A percentile compares a stretch with the other conserved stretches of the same genome.
Conservation (phyloP, 2,888 invertebrate genomes). For the Parnassius glacialis region DNA sequence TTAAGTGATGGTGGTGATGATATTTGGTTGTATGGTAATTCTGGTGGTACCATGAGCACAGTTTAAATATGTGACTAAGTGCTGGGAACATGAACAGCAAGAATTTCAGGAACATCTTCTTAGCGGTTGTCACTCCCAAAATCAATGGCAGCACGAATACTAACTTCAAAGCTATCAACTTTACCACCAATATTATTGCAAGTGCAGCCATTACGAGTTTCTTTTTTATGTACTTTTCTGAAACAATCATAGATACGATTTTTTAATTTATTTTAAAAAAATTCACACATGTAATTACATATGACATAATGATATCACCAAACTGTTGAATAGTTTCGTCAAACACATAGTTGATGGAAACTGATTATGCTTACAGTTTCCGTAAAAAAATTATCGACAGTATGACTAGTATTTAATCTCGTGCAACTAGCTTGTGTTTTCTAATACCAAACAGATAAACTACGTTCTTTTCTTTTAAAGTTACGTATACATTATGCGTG, state of each 20-base stretch:
- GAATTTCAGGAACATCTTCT: constrained; percentile 90
- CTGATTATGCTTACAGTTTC: too few species aligned
- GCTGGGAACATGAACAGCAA: constrained; percentile 91
- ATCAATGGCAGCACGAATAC: constrained; percentile 89
- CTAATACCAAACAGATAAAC: too few species aligned
- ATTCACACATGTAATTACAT: too few species aligned
- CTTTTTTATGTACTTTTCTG: constrained; percentile 89
- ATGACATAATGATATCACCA: too few species aligned
- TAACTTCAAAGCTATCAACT: constrained; percentile 89
- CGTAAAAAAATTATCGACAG: too few species aligned
- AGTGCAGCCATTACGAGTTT: constrained; percentile 87
- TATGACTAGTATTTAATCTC: too few species aligned
- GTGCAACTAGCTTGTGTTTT: too few species aligned
- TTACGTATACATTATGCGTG: too few species aligned
- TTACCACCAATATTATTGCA: constrained; percentile 88
- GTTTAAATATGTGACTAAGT: constrained; percentile 89
- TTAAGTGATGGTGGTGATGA: constrained; percentile 91
- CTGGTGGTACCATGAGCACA: constrained; percentile 91
- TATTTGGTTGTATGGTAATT: constrained; percentile 86
- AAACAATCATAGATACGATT: constrained; percentile 44
- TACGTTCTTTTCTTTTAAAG: too few species aligned
- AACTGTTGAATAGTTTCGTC: too few species aligned
- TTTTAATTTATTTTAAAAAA: too few species aligned
- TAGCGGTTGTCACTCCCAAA: constrained; percentile 90
- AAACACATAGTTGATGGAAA: too few species aligned